Evolutionary conservation across 2,888 invertebrate species (phyloP).

Genomic region (Drosophila aldrichi): DNA sequence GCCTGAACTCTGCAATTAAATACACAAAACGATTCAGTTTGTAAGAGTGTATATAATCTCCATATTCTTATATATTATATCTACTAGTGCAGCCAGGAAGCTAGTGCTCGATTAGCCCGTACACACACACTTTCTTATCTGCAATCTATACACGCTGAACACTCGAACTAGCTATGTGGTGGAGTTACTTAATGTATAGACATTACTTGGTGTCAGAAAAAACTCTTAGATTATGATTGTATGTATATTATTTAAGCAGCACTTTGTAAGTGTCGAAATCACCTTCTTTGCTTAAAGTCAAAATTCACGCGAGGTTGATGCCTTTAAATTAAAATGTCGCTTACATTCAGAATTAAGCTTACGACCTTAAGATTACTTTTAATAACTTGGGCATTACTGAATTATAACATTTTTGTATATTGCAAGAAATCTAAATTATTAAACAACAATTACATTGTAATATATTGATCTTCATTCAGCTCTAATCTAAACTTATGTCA

Average conservation of each 20-base stretch:
- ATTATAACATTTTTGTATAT: too few relatives aligned
- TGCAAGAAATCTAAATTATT: too few relatives aligned
- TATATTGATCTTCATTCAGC: too few relatives aligned
- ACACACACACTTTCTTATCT: constrained; percentile 18
- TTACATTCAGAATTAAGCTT: neutral
- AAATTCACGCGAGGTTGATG: neutral
- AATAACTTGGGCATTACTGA: neutral
- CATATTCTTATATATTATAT: neutral
- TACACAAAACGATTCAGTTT: neutral
- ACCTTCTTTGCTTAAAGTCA: neutral
- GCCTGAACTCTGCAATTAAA: constrained; percentile 94
- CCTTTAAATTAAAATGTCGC: neutral
- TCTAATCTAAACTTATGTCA: too few relatives aligned
- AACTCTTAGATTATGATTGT: neutral
- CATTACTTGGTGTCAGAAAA: neutral
- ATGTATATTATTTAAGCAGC: neutral
- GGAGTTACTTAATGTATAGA: neutral
- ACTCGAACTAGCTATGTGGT: constrained; percentile 8
- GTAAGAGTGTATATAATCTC: neutral
- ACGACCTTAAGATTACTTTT: neutral
- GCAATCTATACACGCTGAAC: constrained; percentile 16
- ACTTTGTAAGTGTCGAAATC: neutral
- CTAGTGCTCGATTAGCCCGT: constrained; percentile 25
- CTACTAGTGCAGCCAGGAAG: constrained; percentile 14
- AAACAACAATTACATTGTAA: too few relatives aligned